Evolutionary conservation across 2,888 invertebrate species (phyloP).

Genomic region (Cecidostiba fungosa): DNA sequence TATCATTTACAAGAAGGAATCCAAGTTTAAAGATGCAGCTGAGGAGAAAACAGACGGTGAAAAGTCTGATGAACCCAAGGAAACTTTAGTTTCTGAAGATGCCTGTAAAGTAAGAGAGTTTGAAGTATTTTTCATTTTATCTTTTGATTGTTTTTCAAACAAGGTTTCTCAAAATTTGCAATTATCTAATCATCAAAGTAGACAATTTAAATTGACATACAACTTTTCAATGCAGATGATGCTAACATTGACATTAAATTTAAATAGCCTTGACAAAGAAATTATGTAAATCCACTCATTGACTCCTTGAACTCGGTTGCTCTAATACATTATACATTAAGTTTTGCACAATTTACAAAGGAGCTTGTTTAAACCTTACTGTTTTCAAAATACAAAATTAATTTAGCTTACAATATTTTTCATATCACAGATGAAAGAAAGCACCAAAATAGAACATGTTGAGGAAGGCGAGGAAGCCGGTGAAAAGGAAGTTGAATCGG

Average conservation of each 20-base stretch:
- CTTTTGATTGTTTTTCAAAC: not conserved
- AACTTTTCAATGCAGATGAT: not conserved
- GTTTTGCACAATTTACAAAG: not conserved
- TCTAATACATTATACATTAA: not conserved
- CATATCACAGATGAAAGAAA: conserved; percentile 48
- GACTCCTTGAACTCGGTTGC: not conserved
- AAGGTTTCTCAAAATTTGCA: no score
- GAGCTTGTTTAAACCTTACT: not conserved
- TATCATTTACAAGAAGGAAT: conserved; percentile 61
- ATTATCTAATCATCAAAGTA: not conserved
- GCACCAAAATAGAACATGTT: not conserved
- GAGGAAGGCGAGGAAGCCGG: conserved; percentile 47
- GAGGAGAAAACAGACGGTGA: conserved; percentile 37
- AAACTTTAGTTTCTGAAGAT: conserved; percentile 35
- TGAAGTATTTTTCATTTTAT: conserved; percentile 18
- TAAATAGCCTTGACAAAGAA: not conserved
- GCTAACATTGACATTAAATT: not conserved
- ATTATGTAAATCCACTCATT: not conserved
- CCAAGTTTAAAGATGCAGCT: conserved; percentile 18
- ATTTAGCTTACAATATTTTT: not conserved
- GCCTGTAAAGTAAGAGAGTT: conserved; percentile 43
- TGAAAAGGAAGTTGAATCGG: conserved; percentile 62
- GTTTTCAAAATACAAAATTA: not conserved
- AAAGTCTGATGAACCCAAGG: conserved; percentile 14
- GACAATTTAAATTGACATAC: not conserved